Evolutionary conservation across 2,113 vertebrate species (phyloP).

Genomic region (Microcebus griseorufus): DNA sequence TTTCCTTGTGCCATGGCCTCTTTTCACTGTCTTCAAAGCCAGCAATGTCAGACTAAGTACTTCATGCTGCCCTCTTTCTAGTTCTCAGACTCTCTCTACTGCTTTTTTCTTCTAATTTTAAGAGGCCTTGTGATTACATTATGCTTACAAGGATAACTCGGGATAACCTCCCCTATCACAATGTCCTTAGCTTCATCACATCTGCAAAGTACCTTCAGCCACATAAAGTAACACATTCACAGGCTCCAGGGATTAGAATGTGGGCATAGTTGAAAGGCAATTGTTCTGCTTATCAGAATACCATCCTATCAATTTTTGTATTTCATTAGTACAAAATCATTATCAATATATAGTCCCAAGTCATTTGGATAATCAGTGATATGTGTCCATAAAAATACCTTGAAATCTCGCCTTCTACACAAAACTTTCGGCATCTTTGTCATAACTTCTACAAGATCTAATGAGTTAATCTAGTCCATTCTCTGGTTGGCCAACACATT

Average conservation of each 20-base stretch:
- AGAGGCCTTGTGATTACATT: background rate
- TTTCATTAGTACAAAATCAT: background rate
- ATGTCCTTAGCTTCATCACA: background rate
- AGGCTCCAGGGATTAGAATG: background rate
- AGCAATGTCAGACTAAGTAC: background rate
- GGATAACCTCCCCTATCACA: background rate
- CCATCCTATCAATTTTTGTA: background rate
- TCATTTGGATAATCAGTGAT: background rate
- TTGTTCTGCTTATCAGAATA: background rate
- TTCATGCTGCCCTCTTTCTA: background rate
- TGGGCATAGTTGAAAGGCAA: background rate
- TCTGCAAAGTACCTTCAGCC: background rate
- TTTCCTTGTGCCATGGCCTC: background rate
- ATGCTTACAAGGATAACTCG: background rate
- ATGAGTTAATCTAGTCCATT: background rate
- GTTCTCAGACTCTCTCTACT: background rate
- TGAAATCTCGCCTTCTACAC: background rate
- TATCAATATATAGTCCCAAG: background rate
- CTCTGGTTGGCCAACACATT: background rate
- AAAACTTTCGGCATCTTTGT: background rate
- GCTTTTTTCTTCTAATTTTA: background rate
- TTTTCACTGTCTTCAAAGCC: background rate
- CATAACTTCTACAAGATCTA: background rate
- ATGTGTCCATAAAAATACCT: background rate
- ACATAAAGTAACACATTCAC: background rate